phyloP scores from a whole-genome alignment of 2,888 invertebrate species.

The Acrocyrtus sp. region DNA sequence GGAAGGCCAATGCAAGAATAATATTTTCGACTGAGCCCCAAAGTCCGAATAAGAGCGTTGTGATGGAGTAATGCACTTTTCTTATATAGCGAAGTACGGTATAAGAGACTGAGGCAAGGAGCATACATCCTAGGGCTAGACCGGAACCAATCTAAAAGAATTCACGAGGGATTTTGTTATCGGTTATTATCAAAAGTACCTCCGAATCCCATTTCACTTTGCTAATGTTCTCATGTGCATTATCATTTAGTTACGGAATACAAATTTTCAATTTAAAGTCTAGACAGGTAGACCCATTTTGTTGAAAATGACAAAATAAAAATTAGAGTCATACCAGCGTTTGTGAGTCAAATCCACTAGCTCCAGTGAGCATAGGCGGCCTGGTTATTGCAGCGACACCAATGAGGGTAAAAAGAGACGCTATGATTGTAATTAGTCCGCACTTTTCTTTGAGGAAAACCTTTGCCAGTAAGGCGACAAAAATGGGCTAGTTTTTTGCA shows the following conservation, averaged over 20 bases:
- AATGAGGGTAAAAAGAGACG: conserved; percentile 51
- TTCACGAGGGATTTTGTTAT: no score
- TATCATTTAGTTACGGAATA: neutral
- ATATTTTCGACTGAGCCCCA: conserved; percentile 58
- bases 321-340: conserved; percentile 45
- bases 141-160: conserved; percentile 47
- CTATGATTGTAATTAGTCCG: conserved; percentile 57
- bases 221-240: no score
- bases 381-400: conserved; percentile 54
- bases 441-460: conserved; percentile 54
- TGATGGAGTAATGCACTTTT: conserved; percentile 57
- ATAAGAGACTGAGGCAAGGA: conserved; percentile 53
- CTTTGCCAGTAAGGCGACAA: conserved; percentile 47
- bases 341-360: conserved; percentile 47
- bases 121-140: conserved; percentile 54
- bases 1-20: conserved; percentile 36
- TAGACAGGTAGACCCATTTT: neutral
- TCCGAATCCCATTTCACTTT: no score
- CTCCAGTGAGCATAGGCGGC: conserved; percentile 55
- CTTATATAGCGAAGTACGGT: conserved; percentile 53
- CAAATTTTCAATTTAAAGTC: neutral
- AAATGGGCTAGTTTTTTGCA: conserved; percentile 32
- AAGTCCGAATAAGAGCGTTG: conserved; percentile 55
- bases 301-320: neutral
- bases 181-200: no score